A percentile compares a stretch with the other conserved stretches of the same genome.
Evolutionary conservation across 1,140 invertebrate species (phyloP).

Genomic region (Propsilocerus akamusi): DNA sequence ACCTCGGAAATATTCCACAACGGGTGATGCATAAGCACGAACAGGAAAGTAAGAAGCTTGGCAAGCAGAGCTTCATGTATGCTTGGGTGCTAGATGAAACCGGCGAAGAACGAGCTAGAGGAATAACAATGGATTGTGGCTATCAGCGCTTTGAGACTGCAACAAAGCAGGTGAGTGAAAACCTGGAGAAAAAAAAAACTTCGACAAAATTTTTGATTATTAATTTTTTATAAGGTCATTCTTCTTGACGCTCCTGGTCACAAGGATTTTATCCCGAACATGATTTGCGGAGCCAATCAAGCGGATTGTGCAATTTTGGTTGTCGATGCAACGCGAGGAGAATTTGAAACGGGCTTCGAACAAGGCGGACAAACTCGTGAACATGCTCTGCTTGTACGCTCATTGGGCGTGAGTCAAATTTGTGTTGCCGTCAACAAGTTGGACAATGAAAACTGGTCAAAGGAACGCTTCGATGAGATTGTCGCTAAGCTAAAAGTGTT

Average conservation of each 20-base stretch:
- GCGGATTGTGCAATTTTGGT: slow-evolving; percentile 94
- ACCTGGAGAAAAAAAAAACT: not conserved
- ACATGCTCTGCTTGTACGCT: slow-evolving; percentile 80
- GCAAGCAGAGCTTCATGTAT: slow-evolving; percentile 96
- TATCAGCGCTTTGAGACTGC: slow-evolving; percentile 85
- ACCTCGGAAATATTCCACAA: slow-evolving; percentile 76
- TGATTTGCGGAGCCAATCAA: slow-evolving; percentile 94
- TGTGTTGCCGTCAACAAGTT: slow-evolving; percentile 75
- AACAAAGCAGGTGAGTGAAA: slow-evolving; percentile 37
- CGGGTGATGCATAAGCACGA: slow-evolving; percentile 94
- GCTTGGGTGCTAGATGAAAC: slow-evolving; percentile 99
- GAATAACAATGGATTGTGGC: slow-evolving; percentile 95
- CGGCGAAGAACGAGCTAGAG: slow-evolving; percentile 76
- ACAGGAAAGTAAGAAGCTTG: slow-evolving; percentile 91
- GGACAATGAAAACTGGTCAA: slow-evolving; percentile 59
- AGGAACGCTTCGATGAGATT: slow-evolving; percentile 75
- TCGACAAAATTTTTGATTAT: not conserved
- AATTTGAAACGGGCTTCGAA: slow-evolving; percentile 98
- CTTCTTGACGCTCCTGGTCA: slow-evolving; percentile 95
- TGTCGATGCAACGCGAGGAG: slow-evolving; percentile 86
- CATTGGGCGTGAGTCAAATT: slow-evolving; percentile 76
- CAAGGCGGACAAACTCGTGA: slow-evolving; percentile 94
- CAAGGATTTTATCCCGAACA: slow-evolving; percentile 97
- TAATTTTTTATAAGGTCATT: slow-evolving; percentile 31
- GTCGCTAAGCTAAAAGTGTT: slow-evolving; percentile 69